Base-by-base conservation (phyloP, 30 jellyfish, hydroid and myxozoan species). In the Hydractinia echinata region DNA sequence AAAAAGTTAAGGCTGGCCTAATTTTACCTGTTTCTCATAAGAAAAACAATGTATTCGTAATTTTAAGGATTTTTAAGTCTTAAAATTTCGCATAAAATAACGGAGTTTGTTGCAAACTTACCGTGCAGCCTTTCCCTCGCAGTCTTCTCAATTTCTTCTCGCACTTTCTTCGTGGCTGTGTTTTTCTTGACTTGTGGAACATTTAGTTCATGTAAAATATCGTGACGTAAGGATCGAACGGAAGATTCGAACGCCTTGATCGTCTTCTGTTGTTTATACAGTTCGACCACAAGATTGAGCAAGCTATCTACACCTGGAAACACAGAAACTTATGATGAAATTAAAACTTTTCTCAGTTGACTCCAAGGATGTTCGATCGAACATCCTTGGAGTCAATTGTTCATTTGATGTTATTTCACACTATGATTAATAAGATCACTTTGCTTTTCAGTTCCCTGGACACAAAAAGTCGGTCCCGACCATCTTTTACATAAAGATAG, bases 201-300 rank as follows among this genome's bases (percentile, higher is more conserved):
- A 51, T 79, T 79, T 77, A 91, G 83, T 54, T 91, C 91, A 48
- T 55, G 67, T 55, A 91, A 84, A 58, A 91, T 91, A 86, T 91
- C 98, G 61, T 87, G 86, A 20, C 94, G 78, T 66, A 91, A 72
- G 8, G 90, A 77, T 10, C 87, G 89, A 18, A 91, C 98, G n/a
- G 96, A 84, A n/a, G 95, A 85, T 66, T 91, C 98, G 68, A 91
- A 91, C 10, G 96, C 91, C 72, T 83, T 86, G 68, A 91, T 86
- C 4, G 98, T 91, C 52, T 92, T 78, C 83, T 91, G 98, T 54
- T 91, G 96, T 84, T 87, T 91, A 83, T 91, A 91, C 74, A 91
- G 61, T 54, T 91, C 95, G 14, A 91, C 87, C 30, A 91, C 98
- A 21, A 91, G 76, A 39, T 88, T 79, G 76, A 91, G 77, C 52